Base-by-base conservation (phyloP, 2,113 vertebrate genomes). In the Leucopternis melanops region DNA sequence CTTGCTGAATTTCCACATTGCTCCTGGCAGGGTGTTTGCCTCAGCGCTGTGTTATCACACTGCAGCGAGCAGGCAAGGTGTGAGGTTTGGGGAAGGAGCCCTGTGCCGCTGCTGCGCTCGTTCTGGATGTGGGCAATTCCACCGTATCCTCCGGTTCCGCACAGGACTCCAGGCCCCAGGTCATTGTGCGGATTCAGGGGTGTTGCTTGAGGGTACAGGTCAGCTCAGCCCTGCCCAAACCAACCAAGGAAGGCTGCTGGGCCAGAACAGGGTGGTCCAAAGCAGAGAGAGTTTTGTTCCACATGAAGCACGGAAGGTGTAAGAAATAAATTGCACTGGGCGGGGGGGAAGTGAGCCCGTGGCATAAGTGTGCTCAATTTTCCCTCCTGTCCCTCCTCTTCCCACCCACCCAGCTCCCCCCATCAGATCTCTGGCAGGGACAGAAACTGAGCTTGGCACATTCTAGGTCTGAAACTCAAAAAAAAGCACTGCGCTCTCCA, bases 101-200 rank as follows among this genome's bases (percentile, higher is more conserved):
- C 71, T 2, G 14, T 29, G 40, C 61, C 4, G 12, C 75, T 40
- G 40, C 80, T 49, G 65, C 0, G 2, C 52, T 38, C 20, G 20
- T 29, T 62, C 71, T 44, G 31, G 40, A 29, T 0, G 0, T 0
- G 5, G 57, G 27, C 47, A 52, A 42, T 20, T 34, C 40, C 31
- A 19, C 9, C 2, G 16, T 44, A 16, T 36, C 59, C 50, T 47
- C 59, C n/a, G 6, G 13, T 5, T 22, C 50, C 8, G 5, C 0
- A 0, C 40, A 59, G 67, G 25, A 45, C 47, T 81, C 75, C 44
- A 11, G 8, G 32, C 49, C 63, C 52, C 50, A 25, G n/a, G 34
- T 34, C 50, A 36, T 8, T 31, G 2, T 0, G 3, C 1, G 7
- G 59, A 23, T 58, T 50, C 47, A 49, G 20, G 29, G 44, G 27